Percentiles rank a stretch among this genome's conserved stretches.
These are phyloP conservation scores for Phrynocephalus forsythii DNA, from an alignment of 2,797 vertebrate species.

Conservation along the genomic window DNA sequence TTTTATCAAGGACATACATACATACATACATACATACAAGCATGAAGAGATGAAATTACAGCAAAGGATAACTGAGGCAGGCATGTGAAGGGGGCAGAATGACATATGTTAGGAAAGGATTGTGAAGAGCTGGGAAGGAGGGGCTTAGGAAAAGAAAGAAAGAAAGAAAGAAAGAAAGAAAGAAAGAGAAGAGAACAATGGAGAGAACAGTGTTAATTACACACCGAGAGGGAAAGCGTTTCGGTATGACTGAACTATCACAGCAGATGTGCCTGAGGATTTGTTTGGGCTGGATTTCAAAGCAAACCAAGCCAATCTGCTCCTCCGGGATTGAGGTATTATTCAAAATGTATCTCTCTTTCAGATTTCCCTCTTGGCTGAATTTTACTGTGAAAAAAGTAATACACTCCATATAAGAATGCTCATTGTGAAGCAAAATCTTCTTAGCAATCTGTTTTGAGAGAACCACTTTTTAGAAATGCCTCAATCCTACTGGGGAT, in stretches of 20 bases:
- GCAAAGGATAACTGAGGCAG: conserved; percentile 70
- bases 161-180: conserved; percentile 21
- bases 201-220: conserved; percentile 52
- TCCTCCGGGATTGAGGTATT: neutral
- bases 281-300: neutral
- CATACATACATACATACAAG: conserved; percentile 49
- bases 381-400: neutral
- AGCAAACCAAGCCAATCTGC: neutral
- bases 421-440: neutral
- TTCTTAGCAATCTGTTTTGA: neutral
- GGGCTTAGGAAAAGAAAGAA: conserved; percentile 46
- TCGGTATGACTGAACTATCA: conserved; percentile 34
- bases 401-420: neutral
- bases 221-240: conserved; percentile 50
- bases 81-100: conserved; percentile 68
- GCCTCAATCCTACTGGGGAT: too few relatives aligned
- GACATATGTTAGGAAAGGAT: conserved; percentile 64
- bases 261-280: neutral
- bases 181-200: conserved; percentile 51
- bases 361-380: neutral
- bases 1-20: conserved; percentile 67
- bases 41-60: conserved; percentile 66
- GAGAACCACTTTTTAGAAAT: neutral
- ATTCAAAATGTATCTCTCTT: neutral
- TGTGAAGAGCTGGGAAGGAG: conserved; percentile 48